Conservation (phyloP, 2,113 vertebrate genomes). For the Numida meleagris region DNA sequence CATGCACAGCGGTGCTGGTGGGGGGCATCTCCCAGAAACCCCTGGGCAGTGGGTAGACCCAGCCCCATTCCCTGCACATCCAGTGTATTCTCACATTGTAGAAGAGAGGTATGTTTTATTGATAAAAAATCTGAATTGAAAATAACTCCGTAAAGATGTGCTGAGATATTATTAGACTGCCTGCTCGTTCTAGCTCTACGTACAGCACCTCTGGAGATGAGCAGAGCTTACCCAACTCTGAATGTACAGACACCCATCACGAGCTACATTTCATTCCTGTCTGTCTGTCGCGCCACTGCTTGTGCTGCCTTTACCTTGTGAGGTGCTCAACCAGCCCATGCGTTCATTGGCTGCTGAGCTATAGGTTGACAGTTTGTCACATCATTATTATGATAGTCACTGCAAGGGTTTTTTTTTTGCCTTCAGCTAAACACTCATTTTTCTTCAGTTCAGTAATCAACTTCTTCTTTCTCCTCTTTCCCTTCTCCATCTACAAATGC, state of each 20-base stretch:
- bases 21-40: background rate
- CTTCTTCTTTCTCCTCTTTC: background rate
- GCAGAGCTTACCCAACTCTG: background rate
- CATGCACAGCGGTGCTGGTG: accelerated
- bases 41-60: background rate
- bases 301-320: background rate
- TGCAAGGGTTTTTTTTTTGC: background rate
- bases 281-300: background rate
- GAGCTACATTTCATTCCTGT: background rate
- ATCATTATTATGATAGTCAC: conserved; percentile 47
- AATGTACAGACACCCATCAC: background rate
- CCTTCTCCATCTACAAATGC: background rate
- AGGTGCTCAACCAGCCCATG: conserved; percentile 1
- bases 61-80: background rate
- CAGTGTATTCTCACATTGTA: background rate
- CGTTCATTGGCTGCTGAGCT: conserved; percentile 15
- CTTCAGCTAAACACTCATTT: conserved; percentile 56
- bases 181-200: background rate
- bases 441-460: conserved; percentile 35
- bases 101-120: background rate
- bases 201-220: background rate
- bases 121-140: background rate
- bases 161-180: background rate
- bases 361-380: conserved; percentile 59
- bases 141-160: background rate